These are phyloP conservation scores for Papilio aristodemus DNA, from an alignment of 1,140 invertebrate species.

Conservation along the genomic window DNA sequence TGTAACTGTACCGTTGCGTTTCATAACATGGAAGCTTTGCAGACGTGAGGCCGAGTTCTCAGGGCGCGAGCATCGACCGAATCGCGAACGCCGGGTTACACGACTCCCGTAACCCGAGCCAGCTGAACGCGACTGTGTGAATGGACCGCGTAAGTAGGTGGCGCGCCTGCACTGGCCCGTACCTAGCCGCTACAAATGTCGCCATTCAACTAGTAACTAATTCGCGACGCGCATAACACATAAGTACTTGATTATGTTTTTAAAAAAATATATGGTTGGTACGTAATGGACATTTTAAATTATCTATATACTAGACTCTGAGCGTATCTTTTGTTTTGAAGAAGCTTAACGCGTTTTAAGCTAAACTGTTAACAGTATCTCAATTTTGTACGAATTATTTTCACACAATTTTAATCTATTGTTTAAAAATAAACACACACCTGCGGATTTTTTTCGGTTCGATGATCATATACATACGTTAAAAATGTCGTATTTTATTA, in stretches of 20 bases:
- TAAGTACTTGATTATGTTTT: neutral
- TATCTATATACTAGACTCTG: no score
- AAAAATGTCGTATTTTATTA: neutral
- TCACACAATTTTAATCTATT: neutral
- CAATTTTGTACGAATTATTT: neutral
- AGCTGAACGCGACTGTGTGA: conserved; percentile 57
- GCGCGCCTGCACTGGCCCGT: neutral
- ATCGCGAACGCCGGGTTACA: conserved; percentile 63
- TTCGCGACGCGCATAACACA: neutral
- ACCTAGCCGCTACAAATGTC: conserved; percentile 7
- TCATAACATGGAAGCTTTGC: conserved; percentile 65
- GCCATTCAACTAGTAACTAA: neutral
- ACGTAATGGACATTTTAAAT: no score
- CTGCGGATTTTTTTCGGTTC: neutral
- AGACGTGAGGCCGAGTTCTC: conserved; percentile 59
- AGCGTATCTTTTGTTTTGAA: neutral
- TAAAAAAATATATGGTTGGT: neutral
- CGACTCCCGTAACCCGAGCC: conserved; percentile 64
- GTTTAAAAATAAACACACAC: neutral
- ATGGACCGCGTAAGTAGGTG: conserved; percentile 45
- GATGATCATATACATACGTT: neutral
- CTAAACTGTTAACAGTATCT: neutral
- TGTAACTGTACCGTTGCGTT: conserved; percentile 65
- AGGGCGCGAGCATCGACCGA: conserved; percentile 55
- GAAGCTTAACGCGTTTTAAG: neutral